These are phyloP conservation scores for Beroe ovata DNA, from an alignment of 37 sponge, comb jelly and placozoan species.

Conservation along the genomic window DNA sequence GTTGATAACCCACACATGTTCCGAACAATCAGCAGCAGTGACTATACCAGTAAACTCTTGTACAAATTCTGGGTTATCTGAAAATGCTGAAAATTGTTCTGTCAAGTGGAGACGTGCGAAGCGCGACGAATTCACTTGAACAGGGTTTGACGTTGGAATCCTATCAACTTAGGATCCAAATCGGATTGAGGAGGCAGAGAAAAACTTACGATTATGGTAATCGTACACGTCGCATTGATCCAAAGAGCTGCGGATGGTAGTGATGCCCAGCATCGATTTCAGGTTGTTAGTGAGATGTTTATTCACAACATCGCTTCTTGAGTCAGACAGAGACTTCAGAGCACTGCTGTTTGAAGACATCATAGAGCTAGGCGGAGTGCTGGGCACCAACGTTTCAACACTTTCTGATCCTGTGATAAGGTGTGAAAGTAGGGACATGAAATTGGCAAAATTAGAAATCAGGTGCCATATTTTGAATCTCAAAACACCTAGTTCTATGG, in stretches of 20 bases:
- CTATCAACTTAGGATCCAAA: too few relatives aligned
- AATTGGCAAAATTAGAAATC: neutral
- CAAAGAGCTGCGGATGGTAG: neutral
- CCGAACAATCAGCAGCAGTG: neutral
- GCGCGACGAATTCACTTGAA: too few relatives aligned
- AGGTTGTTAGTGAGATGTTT: constrained; percentile 14
- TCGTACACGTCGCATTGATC: constrained; percentile 5
- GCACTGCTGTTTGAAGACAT: neutral
- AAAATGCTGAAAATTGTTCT: neutral
- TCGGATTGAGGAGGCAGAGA: neutral
- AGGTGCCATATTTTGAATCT: neutral
- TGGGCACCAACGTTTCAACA: neutral
- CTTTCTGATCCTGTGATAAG: neutral
- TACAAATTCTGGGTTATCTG: neutral
- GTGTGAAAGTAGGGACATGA: neutral
- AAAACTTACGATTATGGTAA: neutral
- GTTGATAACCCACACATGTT: constrained; percentile 26
- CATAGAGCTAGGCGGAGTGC: neutral
- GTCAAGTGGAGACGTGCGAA: too few relatives aligned
- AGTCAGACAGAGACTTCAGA: too few relatives aligned
- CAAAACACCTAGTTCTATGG: neutral
- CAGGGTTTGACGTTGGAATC: too few relatives aligned
- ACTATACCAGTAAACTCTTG: constrained; percentile 4
- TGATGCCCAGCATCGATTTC: constrained; percentile 50
- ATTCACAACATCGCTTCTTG: neutral